A percentile compares a stretch with the other conserved stretches of the same genome.
Evolutionary conservation across 1,140 invertebrate genomes (phyloP).

Genomic region (Drosophila tsacasi): DNA sequence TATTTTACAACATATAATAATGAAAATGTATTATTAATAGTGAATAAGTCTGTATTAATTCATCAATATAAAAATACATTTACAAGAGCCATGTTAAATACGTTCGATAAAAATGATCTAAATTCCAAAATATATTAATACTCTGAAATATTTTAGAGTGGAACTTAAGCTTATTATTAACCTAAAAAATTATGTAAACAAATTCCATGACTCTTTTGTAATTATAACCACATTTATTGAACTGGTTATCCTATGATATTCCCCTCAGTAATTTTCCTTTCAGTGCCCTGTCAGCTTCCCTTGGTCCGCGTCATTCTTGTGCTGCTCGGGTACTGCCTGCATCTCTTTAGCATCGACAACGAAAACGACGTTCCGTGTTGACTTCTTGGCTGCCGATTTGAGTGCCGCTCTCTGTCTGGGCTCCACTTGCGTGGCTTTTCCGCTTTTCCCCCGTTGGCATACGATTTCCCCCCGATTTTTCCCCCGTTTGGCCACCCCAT

Average conservation of each 20-base stretch:
- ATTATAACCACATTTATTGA: background rate
- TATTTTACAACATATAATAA: no score
- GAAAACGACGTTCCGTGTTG: conserved; percentile 49
- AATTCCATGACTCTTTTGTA: no score
- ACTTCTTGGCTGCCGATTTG: conserved; percentile 65
- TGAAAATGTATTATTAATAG: no score
- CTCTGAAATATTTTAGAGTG: background rate
- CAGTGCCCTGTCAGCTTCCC: background rate
- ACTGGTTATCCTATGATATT: no score
- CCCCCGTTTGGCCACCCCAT: background rate
- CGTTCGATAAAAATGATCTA: background rate
- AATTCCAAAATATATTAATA: no score
- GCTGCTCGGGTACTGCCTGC: conserved; percentile 52
- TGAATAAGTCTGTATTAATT: no score
- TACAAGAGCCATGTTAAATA: no score
- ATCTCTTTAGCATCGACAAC: conserved; percentile 73
- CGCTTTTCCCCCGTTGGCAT: background rate
- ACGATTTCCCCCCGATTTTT: conserved; percentile 1
- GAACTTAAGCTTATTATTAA: background rate
- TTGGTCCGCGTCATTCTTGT: conserved; percentile 8
- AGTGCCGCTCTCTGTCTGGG: conserved; percentile 54
- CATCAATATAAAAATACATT: no score
- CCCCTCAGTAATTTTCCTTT: background rate
- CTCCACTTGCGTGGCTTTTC: conserved; percentile 30
- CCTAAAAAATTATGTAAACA: no score